Evolutionary conservation across 2,797 vertebrate genomes (phyloP).

Genomic region (Onychomys torridus): DNA sequence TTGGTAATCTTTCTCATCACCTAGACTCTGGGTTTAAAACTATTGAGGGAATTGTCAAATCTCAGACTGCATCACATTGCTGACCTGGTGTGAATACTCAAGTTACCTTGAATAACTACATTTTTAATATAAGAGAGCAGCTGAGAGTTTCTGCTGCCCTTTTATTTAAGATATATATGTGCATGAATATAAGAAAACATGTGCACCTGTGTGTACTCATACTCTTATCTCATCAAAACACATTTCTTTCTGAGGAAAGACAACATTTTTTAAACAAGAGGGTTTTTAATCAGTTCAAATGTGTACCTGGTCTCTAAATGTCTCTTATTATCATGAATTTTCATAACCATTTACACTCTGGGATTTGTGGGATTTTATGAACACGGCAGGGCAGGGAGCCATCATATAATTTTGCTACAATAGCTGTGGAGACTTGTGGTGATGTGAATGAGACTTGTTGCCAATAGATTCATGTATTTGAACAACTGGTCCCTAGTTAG

Average conservation of each 20-base stretch:
- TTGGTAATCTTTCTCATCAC: slow-evolving; percentile 47
- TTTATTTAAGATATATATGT: not conserved
- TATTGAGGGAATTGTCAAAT: slow-evolving; percentile 72
- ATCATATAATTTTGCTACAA: not conserved
- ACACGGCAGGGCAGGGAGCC: not conserved
- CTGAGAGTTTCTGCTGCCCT: not conserved
- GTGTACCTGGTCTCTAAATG: not conserved
- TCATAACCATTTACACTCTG: not conserved
- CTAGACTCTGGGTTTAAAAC: slow-evolving; percentile 57
- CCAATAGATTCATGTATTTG: no score
- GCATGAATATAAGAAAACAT: fast-evolving
- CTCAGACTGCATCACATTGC: slow-evolving; percentile 45
- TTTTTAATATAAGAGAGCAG: slow-evolving; percentile 46
- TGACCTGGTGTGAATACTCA: slow-evolving; percentile 62
- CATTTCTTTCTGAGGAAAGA: slow-evolving; percentile 35
- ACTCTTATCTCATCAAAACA: not conserved
- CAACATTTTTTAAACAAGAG: not conserved
- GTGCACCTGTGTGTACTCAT: fast-evolving
- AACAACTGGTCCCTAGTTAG: not conserved
- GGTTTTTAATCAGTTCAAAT: not conserved
- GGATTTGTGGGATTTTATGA: not conserved
- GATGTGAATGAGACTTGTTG: not conserved
- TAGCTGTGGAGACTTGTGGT: not conserved
- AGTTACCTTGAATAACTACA: slow-evolving; percentile 51
- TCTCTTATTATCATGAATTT: not conserved